Evolutionary conservation across 2,888 invertebrate species (phyloP).

Genomic region (Pemphredon lugubris): DNA sequence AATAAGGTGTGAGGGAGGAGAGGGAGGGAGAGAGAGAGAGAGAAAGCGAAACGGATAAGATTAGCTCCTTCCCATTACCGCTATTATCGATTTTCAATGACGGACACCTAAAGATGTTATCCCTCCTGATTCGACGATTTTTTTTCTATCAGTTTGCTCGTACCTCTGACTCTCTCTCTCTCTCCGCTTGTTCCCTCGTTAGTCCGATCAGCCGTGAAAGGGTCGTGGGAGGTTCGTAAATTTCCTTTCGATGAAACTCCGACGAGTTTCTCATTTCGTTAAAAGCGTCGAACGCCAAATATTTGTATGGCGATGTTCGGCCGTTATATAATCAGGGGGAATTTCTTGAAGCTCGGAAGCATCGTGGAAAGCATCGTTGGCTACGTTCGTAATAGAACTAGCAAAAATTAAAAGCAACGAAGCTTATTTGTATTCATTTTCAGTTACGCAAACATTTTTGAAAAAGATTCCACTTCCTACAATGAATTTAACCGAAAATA

Average conservation of each 20-base stretch:
- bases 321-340: neutral
- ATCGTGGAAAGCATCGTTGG: neutral
- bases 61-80: neutral
- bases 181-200: neutral
- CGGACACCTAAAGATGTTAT: slow-evolving; percentile 5
- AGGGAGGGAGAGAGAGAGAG: no score
- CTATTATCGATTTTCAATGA: slow-evolving; percentile 8
- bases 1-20: no score
- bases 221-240: neutral
- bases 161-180: no score
- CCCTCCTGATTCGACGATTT: slow-evolving; percentile 29
- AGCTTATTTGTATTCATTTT: no score
- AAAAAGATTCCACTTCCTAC: no score
- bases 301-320: neutral
- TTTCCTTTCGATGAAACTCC: neutral
- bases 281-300: neutral
- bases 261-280: neutral
- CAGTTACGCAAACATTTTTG: no score
- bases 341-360: neutral
- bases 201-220: slow-evolving; percentile 4
- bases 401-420: no score
- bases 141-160: neutral
- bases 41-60: neutral
- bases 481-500: no score
- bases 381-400: no score